Percentiles rank a stretch among this genome's conserved stretches.
These are phyloP conservation scores for Mirounga angustirostris DNA, from an alignment of 2,113 vertebrate species.

Conservation along the genomic window DNA sequence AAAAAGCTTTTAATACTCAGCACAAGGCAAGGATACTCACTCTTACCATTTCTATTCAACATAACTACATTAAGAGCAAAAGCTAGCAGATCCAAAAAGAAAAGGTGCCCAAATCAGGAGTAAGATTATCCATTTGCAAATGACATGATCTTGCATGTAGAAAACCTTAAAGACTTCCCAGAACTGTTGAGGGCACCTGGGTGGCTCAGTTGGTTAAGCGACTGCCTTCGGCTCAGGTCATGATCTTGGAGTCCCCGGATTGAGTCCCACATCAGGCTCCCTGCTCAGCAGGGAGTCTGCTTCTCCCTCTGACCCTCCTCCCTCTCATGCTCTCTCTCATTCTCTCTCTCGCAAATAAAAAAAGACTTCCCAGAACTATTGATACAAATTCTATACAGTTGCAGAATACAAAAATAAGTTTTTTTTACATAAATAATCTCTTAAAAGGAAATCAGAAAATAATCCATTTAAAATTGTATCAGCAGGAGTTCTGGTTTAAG, in stretches of 20 bases:
- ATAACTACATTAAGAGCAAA: background rate
- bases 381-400: background rate
- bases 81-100: background rate
- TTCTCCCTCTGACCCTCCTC: no score
- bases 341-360: no score
- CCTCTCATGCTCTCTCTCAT: no score
- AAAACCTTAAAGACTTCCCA: background rate
- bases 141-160: background rate
- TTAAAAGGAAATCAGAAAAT: background rate
- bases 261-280: no score
- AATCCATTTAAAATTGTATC: background rate
- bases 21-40: background rate
- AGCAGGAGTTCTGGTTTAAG: background rate
- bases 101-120: background rate
- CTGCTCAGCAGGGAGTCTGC: no score
- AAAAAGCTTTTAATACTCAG: background rate
- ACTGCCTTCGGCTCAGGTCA: no score
- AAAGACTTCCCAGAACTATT: background rate
- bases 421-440: background rate
- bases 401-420: background rate
- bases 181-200: background rate
- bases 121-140: background rate
- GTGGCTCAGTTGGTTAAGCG: no score
- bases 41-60: background rate
- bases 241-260: no score